These are phyloP conservation scores for Thalpophila matura DNA, from an alignment of 2,888 invertebrate genomes.

Conservation along the genomic window DNA sequence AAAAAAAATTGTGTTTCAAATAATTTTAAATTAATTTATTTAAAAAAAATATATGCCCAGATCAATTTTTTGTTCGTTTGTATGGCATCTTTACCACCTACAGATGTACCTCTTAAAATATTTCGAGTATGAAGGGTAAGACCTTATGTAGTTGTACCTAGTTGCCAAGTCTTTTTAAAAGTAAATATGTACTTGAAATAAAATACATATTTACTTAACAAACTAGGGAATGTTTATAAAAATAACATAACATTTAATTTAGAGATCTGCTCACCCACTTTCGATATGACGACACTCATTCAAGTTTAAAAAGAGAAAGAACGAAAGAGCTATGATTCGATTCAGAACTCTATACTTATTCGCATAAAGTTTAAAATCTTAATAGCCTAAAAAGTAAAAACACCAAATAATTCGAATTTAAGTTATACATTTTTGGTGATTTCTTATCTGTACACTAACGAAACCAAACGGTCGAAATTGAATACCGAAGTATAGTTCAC, in stretches of 20 bases:
- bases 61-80: too few relatives aligned
- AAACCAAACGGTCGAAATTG: background rate
- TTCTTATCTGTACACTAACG: slow-evolving; percentile 8
- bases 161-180: background rate
- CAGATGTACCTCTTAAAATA: too few relatives aligned
- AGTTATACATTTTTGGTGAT: too few relatives aligned
- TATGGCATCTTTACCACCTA: too few relatives aligned
- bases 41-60: too few relatives aligned
- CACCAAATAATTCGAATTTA: background rate
- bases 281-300: background rate
- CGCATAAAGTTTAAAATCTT: slow-evolving; percentile 13
- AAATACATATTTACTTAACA: slow-evolving; percentile 8
- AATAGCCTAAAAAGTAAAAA: background rate
- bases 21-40: too few relatives aligned
- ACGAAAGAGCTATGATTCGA: background rate
- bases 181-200: slow-evolving; percentile 19
- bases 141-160: slow-evolving; percentile 27
- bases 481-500: slow-evolving; percentile 21
- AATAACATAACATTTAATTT: too few relatives aligned
- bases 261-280: background rate
- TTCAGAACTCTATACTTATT: background rate
- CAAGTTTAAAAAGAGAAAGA: background rate
- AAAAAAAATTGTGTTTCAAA: too few relatives aligned
- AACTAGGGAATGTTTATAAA: too few relatives aligned
- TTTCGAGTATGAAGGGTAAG: too few relatives aligned